These are phyloP conservation scores for Ceratitis capitata DNA, from an alignment of 1,140 invertebrate genomes.

Conservation along the genomic window DNA sequence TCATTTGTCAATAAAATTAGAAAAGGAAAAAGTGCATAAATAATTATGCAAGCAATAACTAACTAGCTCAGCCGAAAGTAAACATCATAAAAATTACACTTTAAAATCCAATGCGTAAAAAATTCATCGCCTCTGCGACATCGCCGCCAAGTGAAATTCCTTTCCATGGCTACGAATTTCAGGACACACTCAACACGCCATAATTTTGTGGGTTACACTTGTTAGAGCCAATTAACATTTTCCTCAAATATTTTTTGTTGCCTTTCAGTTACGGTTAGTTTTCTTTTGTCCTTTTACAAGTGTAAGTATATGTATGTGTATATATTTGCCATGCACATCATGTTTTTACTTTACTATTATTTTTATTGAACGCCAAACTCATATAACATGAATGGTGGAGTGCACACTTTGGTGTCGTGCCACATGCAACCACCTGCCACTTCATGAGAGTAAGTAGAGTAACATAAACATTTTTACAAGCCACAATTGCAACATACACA, in stretches of 20 bases:
- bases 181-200: constrained; percentile 20
- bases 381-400: constrained; percentile 6
- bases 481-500: neutral
- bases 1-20: too few relatives aligned
- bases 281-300: neutral
- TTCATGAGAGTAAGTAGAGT: neutral
- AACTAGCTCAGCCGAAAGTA: too few relatives aligned
- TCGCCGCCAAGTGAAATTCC: too few relatives aligned
- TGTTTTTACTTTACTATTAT: neutral
- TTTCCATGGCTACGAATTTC: neutral
- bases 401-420: neutral
- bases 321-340: neutral
- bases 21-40: too few relatives aligned
- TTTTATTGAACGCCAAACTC: neutral
- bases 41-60: too few relatives aligned
- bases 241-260: neutral
- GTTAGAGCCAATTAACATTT: constrained; percentile 37
- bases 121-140: too few relatives aligned
- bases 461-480: too few relatives aligned
- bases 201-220: constrained; percentile 33
- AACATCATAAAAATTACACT: too few relatives aligned
- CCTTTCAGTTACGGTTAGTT: neutral
- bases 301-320: neutral
- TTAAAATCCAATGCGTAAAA: too few relatives aligned
- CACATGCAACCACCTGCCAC: neutral